Conservation (phyloP, 2,888 invertebrate genomes). For the Biston betularia region DNA sequence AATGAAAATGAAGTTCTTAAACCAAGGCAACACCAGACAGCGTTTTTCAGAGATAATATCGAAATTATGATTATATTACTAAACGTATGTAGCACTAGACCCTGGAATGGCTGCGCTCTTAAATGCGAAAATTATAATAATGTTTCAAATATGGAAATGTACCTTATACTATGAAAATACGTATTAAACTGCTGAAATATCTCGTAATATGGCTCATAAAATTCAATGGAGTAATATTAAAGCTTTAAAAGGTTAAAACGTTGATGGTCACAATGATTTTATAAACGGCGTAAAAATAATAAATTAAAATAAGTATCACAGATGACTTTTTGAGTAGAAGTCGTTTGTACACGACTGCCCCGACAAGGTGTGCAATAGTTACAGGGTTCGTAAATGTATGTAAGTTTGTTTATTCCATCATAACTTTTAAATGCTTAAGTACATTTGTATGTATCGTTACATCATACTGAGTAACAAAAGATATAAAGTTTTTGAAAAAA, state of each 20-base stretch:
- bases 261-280: background rate
- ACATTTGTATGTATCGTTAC: too few species aligned
- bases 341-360: too few species aligned
- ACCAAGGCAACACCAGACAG: background rate
- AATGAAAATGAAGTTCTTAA: background rate
- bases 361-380: too few species aligned
- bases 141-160: slow-evolving; percentile 48
- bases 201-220: slow-evolving; percentile 41
- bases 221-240: slow-evolving; percentile 32
- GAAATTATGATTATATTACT: slow-evolving; percentile 32
- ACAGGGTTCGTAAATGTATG: too few species aligned
- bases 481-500: too few species aligned
- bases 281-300: background rate
- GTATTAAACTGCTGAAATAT: slow-evolving; percentile 44
- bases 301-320: background rate
- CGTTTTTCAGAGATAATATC: slow-evolving; percentile 37
- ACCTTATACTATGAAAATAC: slow-evolving; percentile 41
- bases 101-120: slow-evolving; percentile 43
- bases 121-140: slow-evolving; percentile 64
- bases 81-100: slow-evolving; percentile 31
- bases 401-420: too few species aligned
- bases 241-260: slow-evolving; percentile 28
- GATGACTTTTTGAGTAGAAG: too few species aligned
- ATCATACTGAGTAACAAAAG: too few species aligned
- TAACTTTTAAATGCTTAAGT: too few species aligned